Percentiles rank a stretch among this genome's conserved stretches.
phyloP scores from a whole-genome alignment of 2,888 invertebrate genomes.

The Stenoptilia bipunctidactyla region DNA sequence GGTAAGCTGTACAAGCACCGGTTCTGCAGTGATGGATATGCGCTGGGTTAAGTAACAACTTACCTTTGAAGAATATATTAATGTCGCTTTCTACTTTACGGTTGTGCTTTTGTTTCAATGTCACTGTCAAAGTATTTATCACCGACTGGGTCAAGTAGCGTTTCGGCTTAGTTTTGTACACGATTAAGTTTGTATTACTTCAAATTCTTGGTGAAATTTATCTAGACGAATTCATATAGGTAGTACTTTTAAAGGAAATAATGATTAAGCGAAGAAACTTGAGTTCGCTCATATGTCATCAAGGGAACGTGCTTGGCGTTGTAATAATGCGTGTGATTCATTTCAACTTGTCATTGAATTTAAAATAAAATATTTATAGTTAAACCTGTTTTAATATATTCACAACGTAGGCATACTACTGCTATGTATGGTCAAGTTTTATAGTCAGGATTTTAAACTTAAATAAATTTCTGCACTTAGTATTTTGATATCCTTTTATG shows the following conservation, averaged over 20 bases:
- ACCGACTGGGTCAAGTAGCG: conserved; percentile 3
- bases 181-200: too few species aligned
- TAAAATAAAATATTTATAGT: background rate
- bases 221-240: too few species aligned
- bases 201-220: too few species aligned
- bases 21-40: conserved; percentile 33
- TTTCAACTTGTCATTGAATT: conserved; percentile 31
- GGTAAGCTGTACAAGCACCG: conserved; percentile 31
- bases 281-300: too few species aligned
- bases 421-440: background rate
- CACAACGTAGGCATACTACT: background rate
- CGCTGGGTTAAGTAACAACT: conserved; percentile 33
- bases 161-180: too few species aligned
- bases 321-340: conserved; percentile 24
- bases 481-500: background rate
- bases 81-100: conserved; percentile 41
- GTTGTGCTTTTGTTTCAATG: conserved; percentile 22
- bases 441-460: background rate
- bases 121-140: conserved; percentile 19
- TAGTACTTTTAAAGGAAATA: too few species aligned
- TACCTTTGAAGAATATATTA: conserved; percentile 19
- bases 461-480: background rate
- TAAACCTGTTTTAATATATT: background rate
- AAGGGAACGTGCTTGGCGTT: background rate
- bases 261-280: too few species aligned